phyloP scores from a whole-genome alignment of 2,797 vertebrate genomes.

The Geotrypetes seraphini region DNA sequence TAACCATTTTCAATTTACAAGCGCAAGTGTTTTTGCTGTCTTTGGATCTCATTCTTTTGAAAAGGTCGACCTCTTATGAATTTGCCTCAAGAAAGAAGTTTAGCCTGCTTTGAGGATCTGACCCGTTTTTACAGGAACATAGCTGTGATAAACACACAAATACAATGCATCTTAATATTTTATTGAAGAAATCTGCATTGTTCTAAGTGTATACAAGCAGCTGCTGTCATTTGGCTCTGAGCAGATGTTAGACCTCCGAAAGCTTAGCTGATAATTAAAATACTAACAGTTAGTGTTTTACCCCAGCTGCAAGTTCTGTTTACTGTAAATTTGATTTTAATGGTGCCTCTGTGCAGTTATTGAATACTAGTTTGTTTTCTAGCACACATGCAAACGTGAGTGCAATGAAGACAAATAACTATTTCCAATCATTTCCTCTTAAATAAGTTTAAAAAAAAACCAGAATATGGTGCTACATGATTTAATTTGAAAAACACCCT shows the following conservation, averaged over 20 bases:
- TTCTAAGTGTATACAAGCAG: conserved; percentile 48
- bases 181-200: conserved; percentile 41
- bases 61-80: conserved; percentile 32
- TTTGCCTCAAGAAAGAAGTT: conserved; percentile 25
- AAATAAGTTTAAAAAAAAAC: conserved; percentile 38
- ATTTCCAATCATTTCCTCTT: conserved; percentile 37
- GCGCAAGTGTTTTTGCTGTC: conserved; percentile 28
- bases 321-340: conserved; percentile 67
- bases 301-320: conserved; percentile 65
- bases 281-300: conserved; percentile 65
- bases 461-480: conserved; percentile 13
- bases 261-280: conserved; percentile 69
- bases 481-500: conserved; percentile 31
- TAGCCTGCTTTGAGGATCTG: conserved; percentile 19
- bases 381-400: conserved; percentile 43
- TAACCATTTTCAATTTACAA: conserved; percentile 44
- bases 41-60: conserved; percentile 36
- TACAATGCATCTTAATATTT: conserved; percentile 37
- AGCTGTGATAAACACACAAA: conserved; percentile 10
- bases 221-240: conserved; percentile 55
- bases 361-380: conserved; percentile 48
- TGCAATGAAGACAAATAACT: conserved; percentile 50
- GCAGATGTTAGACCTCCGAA: conserved; percentile 65
- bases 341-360: conserved; percentile 53
- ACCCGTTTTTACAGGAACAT: conserved; percentile 11